Percentiles rank a stretch among this genome's conserved stretches.
phyloP scores from a whole-genome alignment of 2,113 vertebrate species.

The Phocoena phocoena region DNA sequence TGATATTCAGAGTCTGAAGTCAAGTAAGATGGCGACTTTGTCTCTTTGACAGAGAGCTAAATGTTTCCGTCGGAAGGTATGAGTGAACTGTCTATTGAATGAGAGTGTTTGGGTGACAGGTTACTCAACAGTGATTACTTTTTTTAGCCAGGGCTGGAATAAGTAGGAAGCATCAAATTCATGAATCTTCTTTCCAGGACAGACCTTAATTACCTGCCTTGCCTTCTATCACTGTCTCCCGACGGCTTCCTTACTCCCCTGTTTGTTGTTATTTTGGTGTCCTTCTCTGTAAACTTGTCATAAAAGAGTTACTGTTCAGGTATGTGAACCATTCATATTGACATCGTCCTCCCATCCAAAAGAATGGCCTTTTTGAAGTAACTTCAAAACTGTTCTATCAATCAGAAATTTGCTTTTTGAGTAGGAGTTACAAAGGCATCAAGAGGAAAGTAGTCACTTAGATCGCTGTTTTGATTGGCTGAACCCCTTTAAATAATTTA shows the following conservation, averaged over 20 bases:
- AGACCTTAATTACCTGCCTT: not conserved
- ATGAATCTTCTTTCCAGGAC: not conserved
- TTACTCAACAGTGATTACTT: not conserved
- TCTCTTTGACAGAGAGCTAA: not conserved
- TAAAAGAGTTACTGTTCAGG: slow-evolving; percentile 53
- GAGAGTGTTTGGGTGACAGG: not conserved
- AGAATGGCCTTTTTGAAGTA: slow-evolving; percentile 65
- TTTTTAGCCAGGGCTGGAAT: not conserved
- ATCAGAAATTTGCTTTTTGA: slow-evolving; percentile 71
- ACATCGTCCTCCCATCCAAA: slow-evolving; percentile 49
- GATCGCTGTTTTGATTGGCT: slow-evolving; percentile 81
- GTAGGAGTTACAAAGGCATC: slow-evolving; percentile 75
- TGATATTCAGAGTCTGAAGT: not conserved
- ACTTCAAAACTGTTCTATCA: slow-evolving; percentile 77
- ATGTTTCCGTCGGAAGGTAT: not conserved
- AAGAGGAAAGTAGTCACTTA: slow-evolving; percentile 78
- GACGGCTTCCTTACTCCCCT: not conserved
- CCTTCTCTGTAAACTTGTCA: slow-evolving; percentile 28
- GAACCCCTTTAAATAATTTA: slow-evolving; percentile 82
- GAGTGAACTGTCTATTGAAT: not conserved
- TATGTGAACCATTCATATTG: slow-evolving; percentile 31
- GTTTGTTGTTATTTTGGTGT: slow-evolving; percentile 15
- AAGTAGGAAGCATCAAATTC: not conserved
- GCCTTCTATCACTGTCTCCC: not conserved
- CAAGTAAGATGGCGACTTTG: not conserved